Conservation (phyloP, 2,888 invertebrate genomes). For the Lucinisca nassula region DNA sequence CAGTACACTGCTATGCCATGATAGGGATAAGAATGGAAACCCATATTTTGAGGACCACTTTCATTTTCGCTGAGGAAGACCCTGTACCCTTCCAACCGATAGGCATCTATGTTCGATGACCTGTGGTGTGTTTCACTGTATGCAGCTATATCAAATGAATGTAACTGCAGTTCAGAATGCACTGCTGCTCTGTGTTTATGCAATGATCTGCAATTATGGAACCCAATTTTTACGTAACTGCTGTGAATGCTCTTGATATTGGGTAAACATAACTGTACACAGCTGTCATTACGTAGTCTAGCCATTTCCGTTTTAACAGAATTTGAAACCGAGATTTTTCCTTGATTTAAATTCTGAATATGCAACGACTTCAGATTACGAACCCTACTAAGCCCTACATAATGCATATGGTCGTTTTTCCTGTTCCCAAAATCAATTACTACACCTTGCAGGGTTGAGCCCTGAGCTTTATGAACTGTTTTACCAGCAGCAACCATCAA, state of each 20-base stretch:
- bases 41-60: background rate
- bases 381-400: constrained; percentile 68
- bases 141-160: constrained; percentile 39
- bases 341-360: constrained; percentile 46
- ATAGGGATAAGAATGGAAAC: background rate
- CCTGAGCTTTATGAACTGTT: constrained; percentile 68
- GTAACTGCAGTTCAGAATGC: constrained; percentile 28
- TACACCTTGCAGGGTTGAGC: constrained; percentile 56
- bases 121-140: constrained; percentile 49
- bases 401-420: constrained; percentile 65
- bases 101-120: background rate
- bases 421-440: constrained; percentile 62
- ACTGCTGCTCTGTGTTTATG: constrained; percentile 52
- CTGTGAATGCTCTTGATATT: background rate
- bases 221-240: constrained; percentile 13
- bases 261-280: constrained; percentile 3
- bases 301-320: constrained; percentile 57
- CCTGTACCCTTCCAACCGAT: background rate
- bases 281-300: constrained; percentile 23
- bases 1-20: constrained; percentile 52
- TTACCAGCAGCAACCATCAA: constrained; percentile 62
- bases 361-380: constrained; percentile 38
- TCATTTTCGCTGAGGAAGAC: background rate
- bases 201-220: constrained; percentile 60
- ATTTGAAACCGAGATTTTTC: constrained; percentile 38